Conservation (phyloP, 2,888 invertebrate genomes). For the Drosophila nigritarsus region DNA sequence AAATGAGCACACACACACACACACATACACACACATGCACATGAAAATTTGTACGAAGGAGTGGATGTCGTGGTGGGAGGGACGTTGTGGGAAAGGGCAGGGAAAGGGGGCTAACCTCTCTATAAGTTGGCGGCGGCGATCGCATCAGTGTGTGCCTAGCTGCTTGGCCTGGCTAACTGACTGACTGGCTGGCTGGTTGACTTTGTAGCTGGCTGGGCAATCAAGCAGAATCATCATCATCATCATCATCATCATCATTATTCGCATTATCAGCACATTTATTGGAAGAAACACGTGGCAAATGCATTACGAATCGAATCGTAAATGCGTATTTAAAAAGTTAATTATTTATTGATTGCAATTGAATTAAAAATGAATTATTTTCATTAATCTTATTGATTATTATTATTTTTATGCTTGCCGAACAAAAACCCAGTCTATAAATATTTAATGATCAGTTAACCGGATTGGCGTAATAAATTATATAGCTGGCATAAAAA, state of each 20-base stretch:
- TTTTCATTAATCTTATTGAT: neutral
- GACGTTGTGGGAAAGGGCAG: neutral
- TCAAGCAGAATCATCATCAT: conserved; percentile 59
- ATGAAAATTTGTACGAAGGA: conserved; percentile 1
- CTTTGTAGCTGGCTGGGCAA: conserved; percentile 24
- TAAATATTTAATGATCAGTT: neutral
- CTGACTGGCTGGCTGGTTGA: neutral
- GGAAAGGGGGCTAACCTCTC: neutral
- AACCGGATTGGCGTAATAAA: neutral
- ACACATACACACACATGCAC: neutral
- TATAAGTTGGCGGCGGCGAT: conserved; percentile 21
- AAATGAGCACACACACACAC: conserved; percentile 57
- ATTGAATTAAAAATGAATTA: neutral
- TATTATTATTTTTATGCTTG: neutral
- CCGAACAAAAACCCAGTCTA: neutral
- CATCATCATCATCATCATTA: conserved; percentile 40
- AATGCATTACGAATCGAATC: conserved; percentile 23
- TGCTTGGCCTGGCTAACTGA: neutral
- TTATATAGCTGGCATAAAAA: neutral
- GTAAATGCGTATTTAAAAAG: conserved; percentile 12
- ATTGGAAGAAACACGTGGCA: conserved; percentile 26
- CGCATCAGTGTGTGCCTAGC: conserved; percentile 22
- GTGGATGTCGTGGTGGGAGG: neutral
- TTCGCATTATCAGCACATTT: conserved; percentile 9
- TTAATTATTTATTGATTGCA: conserved; percentile 43